Evolutionary conservation across 2,113 vertebrate genomes (phyloP).

Genomic region (Phycodurus eques): DNA sequence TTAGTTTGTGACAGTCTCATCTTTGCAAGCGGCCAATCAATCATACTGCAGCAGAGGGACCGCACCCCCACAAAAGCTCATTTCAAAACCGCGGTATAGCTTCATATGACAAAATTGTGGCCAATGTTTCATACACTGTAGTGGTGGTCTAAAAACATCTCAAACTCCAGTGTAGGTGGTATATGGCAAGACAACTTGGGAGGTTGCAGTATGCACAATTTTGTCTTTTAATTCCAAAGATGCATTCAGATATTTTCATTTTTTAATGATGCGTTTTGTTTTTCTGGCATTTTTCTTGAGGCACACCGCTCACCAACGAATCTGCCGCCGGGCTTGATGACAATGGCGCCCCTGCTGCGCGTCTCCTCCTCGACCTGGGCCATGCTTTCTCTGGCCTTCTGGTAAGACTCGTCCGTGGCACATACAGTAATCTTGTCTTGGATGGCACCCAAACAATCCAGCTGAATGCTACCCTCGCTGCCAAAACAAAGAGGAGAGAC

Average conservation of each 20-base stretch:
- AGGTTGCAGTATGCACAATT: background rate
- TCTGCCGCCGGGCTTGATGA: constrained; percentile 93
- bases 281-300: background rate
- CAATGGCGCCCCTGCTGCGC: constrained; percentile 88
- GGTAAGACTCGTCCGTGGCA: constrained; percentile 96
- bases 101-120: too few relatives aligned
- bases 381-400: constrained; percentile 95
- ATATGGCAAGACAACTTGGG: background rate
- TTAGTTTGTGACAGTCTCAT: too few relatives aligned
- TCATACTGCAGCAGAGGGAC: too few relatives aligned
- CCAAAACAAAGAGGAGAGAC: constrained; percentile 37
- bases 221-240: background rate
- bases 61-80: too few relatives aligned
- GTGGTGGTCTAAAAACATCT: background rate
- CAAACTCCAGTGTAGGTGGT: background rate
- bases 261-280: background rate
- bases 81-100: too few relatives aligned
- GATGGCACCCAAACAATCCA: constrained; percentile 94
- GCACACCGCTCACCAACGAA: constrained; percentile 81
- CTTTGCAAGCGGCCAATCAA: too few relatives aligned
- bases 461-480: constrained; percentile 87
- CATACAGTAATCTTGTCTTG: constrained; percentile 98
- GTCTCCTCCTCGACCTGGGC: constrained; percentile 95
- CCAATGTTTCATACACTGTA: too few relatives aligned
- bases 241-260: background rate